These are phyloP conservation scores for Hydrozoanthus gracilis DNA, from an alignment of 92 coral and sea anemone species.

Conservation along the genomic window DNA sequence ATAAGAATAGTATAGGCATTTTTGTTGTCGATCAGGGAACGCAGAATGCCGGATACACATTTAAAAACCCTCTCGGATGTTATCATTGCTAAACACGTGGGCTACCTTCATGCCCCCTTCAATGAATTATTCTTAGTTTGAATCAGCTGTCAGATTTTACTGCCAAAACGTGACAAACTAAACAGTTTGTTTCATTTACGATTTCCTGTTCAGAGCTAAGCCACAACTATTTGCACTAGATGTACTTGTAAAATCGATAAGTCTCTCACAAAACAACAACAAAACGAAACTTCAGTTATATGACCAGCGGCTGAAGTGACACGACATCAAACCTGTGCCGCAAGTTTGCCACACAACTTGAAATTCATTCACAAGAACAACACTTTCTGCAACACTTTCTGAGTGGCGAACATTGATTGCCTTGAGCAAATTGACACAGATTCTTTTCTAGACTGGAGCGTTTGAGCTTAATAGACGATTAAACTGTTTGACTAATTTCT, in stretches of 20 bases:
- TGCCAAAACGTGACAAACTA: conserved; percentile 7
- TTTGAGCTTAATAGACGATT: too few species aligned
- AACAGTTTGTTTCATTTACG: conserved; percentile 2
- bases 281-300: not conserved
- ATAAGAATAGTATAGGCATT: too few species aligned
- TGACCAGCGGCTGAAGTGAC: too few species aligned
- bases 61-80: not conserved
- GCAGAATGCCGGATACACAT: not conserved
- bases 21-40: not conserved
- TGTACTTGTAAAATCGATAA: not conserved
- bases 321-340: not conserved
- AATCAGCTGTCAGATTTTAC: conserved; percentile 2
- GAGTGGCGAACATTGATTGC: too few species aligned
- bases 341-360: not conserved
- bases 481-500: too few species aligned
- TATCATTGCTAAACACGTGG: conserved; percentile 14
- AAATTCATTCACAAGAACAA: not conserved
- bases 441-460: too few species aligned
- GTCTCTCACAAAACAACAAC: not conserved
- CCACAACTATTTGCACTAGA: not conserved
- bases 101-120: not conserved
- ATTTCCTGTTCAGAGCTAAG: not conserved
- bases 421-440: too few species aligned
- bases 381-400: too few species aligned
- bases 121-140: not conserved